Base-by-base conservation (phyloP, 1,140 invertebrate genomes). In the Trichonephila clavata region DNA sequence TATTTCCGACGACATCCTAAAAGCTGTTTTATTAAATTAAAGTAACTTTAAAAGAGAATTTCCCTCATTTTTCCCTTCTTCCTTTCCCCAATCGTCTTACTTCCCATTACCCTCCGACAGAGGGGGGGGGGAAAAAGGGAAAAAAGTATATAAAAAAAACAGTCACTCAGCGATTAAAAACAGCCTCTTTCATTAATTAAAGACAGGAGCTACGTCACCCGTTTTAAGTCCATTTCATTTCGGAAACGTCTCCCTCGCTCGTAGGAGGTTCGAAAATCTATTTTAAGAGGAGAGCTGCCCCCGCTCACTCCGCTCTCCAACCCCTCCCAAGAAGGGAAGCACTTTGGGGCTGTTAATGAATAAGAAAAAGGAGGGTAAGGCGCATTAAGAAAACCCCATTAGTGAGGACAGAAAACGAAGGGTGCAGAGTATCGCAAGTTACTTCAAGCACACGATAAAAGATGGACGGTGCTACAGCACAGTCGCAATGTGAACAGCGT, bases 121-220 rank as follows among this genome's bases (percentile, higher is more conserved):
- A 80, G 71, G 24, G 16, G 13, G 20, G 24, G 39, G n/a, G n/a
- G n/a, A 65, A 71, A 71, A 84, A 84, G 24, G 83, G 50, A 21
- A n/a, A 61, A 80, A 80, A 90, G 50, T 61, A 90, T 16, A 80
- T 7, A 81, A 92, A 71, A 92, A 86, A 68, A 57, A 32, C 65
- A 68, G 81, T 92, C 91, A 86, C 83, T 80, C 81, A 63, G 32
- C 91, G 91, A 92, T 92, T 92, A 92, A 92, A 92, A 92, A 92
- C 91, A 92, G 86, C 91, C 91, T 92, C 63, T 92, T 92, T 63
- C 91, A 92, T 92, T 92, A 92, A 92, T 92, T 92, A 92, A 92
- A 92, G 83, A 77, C 81, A 57, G 83, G 32, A 77, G 24, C 43
- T 65, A 92, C 91, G 91, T 92, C 81, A 92, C 91, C 27, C 18